Conservation (phyloP, 2,113 vertebrate species). For the Chionis minor region DNA sequence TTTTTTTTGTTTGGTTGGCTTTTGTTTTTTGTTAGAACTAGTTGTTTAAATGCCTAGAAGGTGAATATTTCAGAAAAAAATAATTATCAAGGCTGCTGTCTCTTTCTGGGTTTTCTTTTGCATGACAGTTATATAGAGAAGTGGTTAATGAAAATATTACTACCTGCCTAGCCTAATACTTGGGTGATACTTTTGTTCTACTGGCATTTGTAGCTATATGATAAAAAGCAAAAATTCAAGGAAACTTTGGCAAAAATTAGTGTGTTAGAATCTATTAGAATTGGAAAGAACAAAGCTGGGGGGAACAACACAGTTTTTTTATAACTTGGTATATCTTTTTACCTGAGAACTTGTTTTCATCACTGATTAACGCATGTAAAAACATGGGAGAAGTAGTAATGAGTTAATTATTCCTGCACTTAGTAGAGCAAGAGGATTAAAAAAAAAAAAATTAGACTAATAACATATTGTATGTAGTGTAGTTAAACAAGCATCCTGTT, state of each 20-base stretch:
- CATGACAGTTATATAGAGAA: background rate
- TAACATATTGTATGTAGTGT: conserved; percentile 5
- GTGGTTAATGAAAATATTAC: background rate
- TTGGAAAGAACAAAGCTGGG: background rate
- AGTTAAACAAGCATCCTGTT: conserved; percentile 47
- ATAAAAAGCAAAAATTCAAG: background rate
- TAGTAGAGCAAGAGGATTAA: background rate
- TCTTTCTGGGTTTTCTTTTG: background rate
- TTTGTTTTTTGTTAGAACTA: background rate
- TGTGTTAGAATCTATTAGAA: background rate
- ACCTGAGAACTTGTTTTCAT: background rate
- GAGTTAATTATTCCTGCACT: conserved; percentile 48
- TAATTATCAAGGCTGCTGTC: background rate
- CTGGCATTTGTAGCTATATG: background rate
- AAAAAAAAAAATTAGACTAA: conserved; percentile 15
- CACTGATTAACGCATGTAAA: conserved; percentile 8
- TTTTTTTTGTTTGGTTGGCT: background rate
- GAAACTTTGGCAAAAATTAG: background rate
- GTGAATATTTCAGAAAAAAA: background rate
- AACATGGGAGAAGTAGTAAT: background rate
- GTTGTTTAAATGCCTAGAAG: background rate
- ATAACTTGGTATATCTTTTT: background rate
- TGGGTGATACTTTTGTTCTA: background rate
- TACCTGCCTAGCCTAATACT: background rate
- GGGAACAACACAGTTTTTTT: background rate